A percentile compares a stretch with the other conserved stretches of the same genome.
These are phyloP conservation scores for Aphidius colemani DNA, from an alignment of 2,888 invertebrate genomes.

Conservation along the genomic window DNA sequence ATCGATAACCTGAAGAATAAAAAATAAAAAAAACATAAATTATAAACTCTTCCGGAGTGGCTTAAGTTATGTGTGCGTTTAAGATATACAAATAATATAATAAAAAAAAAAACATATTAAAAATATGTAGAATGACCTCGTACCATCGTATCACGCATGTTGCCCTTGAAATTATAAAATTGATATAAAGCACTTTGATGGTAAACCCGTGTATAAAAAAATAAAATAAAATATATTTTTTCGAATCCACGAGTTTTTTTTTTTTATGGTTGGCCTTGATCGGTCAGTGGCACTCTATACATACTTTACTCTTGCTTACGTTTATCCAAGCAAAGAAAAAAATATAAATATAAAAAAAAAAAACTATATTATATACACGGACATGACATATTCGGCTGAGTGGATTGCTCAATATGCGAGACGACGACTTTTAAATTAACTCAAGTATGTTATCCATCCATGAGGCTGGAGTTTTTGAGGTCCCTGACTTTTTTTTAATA, in stretches of 20 bases:
- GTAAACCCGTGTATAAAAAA: slow-evolving; percentile 2
- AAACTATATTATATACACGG: too few species aligned
- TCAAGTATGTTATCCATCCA: slow-evolving; percentile 12
- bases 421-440: neutral
- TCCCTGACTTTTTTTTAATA: slow-evolving; percentile 13
- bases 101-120: slow-evolving; percentile 14
- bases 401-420: slow-evolving; percentile 34
- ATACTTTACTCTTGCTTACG: slow-evolving; percentile 17
- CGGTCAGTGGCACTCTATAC: slow-evolving; percentile 46
- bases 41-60: neutral
- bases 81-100: neutral
- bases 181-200: neutral
- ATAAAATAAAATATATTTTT: slow-evolving; percentile 11
- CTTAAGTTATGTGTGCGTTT: too few species aligned
- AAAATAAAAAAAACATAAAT: slow-evolving; percentile 8
- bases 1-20: neutral
- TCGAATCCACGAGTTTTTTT: neutral
- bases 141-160: neutral
- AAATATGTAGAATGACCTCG: slow-evolving; percentile 7
- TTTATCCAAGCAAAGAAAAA: neutral
- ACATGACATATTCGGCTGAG: neutral
- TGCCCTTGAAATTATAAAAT: neutral
- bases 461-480: slow-evolving; percentile 11
- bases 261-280: slow-evolving; percentile 46
- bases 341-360: too few species aligned